Evolutionary conservation across 2,888 invertebrate species (phyloP), one percentile per base, ranked within the genome.

Genomic region (Atrina japonica): DNA sequence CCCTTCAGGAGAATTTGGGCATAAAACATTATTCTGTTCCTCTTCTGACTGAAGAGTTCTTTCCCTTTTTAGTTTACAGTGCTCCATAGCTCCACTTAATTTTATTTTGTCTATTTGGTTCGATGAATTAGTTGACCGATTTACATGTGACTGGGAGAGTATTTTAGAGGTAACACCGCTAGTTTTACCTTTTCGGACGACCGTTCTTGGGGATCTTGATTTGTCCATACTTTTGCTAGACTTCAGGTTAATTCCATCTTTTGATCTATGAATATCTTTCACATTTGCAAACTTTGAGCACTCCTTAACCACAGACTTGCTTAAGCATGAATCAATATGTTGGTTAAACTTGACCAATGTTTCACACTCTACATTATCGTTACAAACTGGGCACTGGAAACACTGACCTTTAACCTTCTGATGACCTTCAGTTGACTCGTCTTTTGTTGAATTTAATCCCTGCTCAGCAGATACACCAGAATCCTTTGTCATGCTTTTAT

Each of bases 311-410:
- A 66, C 7, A 21, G 58, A 59, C 25, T 61, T 70, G 35, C 74
- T 72, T n/a, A 85, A 67, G 70, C 85, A 85, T 2, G 73, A 67
- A 74, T 85, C 85, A 27, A 85, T 81, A 73, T 85, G 85, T 53
- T 75, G 77, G 70, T 83, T 86, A 58, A 86, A 83, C 7, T 73
- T 71, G 14, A 70, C 65, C 29, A 86, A 66, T 53, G 73, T 73
- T 52, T 60, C 63, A 70, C 81, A 81, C 21, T 66, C 50, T 2
- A 82, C 55, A 30, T 67, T 66, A 49, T 70, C 65, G 3, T 60
- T 35, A 73, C 86, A 86, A 0, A 86, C 77, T n/a, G 86, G 86
- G 74, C 86, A 86, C 3, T 43, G 55, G 66, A 76, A 80, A 9
- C 45, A 9, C 5, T 21, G 18, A 21, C n/a, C 35, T 35, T 7